Evolutionary conservation across 2,113 vertebrate genomes (phyloP).

Genomic region (Centropus unirufus): DNA sequence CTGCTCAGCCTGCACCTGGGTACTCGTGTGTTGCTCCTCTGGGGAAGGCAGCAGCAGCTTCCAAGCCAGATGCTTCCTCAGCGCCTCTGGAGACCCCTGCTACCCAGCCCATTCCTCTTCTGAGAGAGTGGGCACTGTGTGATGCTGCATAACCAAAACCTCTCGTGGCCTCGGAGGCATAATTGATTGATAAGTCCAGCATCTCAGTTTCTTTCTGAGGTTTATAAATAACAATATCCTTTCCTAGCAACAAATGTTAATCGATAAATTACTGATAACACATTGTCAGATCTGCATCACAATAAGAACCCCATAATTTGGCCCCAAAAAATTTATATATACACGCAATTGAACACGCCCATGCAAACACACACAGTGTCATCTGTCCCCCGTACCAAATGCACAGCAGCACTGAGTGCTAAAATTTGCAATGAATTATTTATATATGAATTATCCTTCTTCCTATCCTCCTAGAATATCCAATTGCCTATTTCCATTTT

Average conservation of each 20-base stretch:
- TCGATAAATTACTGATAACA: neutral
- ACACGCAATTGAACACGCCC: neutral
- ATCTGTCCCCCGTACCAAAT: conserved; percentile 9
- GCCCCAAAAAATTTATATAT: neutral
- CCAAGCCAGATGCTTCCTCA: neutral
- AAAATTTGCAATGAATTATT: conserved; percentile 57
- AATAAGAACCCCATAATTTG: neutral
- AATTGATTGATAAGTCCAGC: neutral
- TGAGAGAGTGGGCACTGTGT: neutral
- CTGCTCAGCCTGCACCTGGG: neutral
- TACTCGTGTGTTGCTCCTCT: neutral
- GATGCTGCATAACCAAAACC: conserved; percentile 20
- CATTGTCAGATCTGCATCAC: neutral
- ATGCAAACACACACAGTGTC: neutral
- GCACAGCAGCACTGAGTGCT: neutral
- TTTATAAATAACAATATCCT: neutral
- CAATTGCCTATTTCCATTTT: conserved; percentile 28
- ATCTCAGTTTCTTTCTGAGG: neutral
- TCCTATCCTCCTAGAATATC: conserved; percentile 33
- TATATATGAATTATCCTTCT: conserved; percentile 34
- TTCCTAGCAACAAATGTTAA: neutral
- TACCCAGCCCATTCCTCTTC: neutral
- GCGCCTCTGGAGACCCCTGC: neutral
- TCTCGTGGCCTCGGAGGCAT: neutral
- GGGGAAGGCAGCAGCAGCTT: neutral